Evolutionary conservation across 2,113 vertebrate genomes (phyloP).

Genomic region (Apus apus): DNA sequence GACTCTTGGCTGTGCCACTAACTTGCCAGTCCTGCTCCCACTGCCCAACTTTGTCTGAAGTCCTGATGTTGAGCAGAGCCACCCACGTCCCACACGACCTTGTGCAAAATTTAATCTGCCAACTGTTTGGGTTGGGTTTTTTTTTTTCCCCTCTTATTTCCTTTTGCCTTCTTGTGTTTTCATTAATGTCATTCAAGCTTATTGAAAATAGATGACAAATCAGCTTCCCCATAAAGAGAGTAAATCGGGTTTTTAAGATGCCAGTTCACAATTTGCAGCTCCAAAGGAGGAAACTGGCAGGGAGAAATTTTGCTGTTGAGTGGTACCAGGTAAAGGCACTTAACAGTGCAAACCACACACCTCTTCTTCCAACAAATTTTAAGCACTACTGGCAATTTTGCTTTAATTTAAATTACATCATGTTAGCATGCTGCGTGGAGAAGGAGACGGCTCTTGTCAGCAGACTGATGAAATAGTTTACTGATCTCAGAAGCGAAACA

Average conservation of each 20-base stretch:
- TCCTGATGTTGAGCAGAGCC: neutral
- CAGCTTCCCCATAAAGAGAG: neutral
- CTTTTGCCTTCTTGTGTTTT: neutral
- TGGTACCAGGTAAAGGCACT: neutral
- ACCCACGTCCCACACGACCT: accelerated
- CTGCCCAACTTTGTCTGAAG: neutral
- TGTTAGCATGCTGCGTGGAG: neutral
- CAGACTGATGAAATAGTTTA: constrained; percentile 4
- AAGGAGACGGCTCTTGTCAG: neutral
- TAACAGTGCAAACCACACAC: neutral
- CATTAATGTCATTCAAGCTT: neutral
- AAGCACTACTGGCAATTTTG: constrained; percentile 1
- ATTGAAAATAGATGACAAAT: neutral
- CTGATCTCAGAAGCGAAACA: neutral
- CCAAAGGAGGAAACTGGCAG: neutral
- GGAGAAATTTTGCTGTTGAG: neutral
- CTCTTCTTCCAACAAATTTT: neutral
- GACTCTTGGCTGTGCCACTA: accelerated
- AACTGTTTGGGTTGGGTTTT: neutral
- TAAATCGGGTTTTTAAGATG: neutral
- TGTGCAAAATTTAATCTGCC: neutral
- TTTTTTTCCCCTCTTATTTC: neutral
- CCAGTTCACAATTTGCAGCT: neutral
- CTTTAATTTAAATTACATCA: constrained; percentile 28
- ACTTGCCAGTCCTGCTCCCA: neutral